Conservation (phyloP, 92 coral and sea anemone species). For the Hydrozoanthus gracilis region DNA sequence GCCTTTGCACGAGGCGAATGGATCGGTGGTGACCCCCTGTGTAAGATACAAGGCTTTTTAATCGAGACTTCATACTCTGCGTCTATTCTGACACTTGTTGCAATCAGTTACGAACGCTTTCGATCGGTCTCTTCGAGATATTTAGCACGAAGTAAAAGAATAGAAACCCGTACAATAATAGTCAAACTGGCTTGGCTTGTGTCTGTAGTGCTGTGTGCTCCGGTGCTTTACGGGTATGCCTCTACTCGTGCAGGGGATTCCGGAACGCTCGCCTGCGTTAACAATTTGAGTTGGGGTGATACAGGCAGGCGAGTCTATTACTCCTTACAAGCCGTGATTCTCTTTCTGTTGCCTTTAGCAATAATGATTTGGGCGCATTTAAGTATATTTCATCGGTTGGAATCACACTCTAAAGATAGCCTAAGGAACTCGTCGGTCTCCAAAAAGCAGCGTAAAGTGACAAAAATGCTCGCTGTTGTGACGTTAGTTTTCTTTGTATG, state of each 20-base stretch:
- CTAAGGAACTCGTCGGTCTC: constrained; percentile 23
- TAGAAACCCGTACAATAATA: constrained; percentile 75
- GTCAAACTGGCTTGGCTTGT: constrained; percentile 76
- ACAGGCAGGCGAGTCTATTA: constrained; percentile 81
- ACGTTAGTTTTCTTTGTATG: constrained; percentile 78
- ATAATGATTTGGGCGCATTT: constrained; percentile 91
- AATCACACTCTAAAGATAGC: constrained; percentile 61
- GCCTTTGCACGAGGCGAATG: constrained; percentile 71
- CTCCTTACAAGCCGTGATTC: constrained; percentile 70
- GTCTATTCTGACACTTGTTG: constrained; percentile 82
- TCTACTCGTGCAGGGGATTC: constrained; percentile 38
- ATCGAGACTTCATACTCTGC: constrained; percentile 84
- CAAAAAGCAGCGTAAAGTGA: constrained; percentile 80
- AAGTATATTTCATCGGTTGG: constrained; percentile 70
- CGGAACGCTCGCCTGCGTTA: constrained; percentile 65
- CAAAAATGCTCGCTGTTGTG: constrained; percentile 89
- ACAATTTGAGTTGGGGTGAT: constrained; percentile 79
- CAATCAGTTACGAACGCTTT: constrained; percentile 82
- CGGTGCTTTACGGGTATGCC: constrained; percentile 80
- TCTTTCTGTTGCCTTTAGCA: constrained; percentile 73
- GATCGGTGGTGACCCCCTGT: constrained; percentile 79
- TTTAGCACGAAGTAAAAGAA: constrained; percentile 70
- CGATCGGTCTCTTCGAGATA: constrained; percentile 78
- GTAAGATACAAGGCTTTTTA: constrained; percentile 82
- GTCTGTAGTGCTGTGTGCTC: constrained; percentile 68